phyloP scores from a whole-genome alignment of 2,797 vertebrate species.

The Pteronotus mesoamericanus region DNA sequence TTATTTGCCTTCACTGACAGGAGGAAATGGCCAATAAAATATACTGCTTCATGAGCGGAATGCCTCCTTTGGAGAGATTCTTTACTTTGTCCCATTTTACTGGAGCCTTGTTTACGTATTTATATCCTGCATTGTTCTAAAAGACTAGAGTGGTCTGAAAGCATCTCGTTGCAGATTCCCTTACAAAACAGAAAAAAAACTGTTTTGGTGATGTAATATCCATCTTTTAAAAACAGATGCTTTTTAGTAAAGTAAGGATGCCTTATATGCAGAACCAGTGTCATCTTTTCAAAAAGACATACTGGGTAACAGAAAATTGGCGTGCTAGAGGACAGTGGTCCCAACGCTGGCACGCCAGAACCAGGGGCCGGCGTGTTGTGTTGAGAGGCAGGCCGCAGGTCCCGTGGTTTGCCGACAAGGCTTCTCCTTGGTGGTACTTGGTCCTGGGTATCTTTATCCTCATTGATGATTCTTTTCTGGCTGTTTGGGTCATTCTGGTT shows the following conservation, averaged over 20 bases:
- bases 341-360: not conserved
- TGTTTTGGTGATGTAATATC: not conserved
- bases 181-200: not conserved
- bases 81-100: not conserved
- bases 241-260: constrained; percentile 4
- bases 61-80: not conserved
- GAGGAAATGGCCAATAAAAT: not conserved
- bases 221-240: not conserved
- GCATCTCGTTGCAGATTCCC: not conserved
- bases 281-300: constrained; percentile 53
- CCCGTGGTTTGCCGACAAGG: not conserved
- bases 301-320: not conserved
- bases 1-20: not conserved
- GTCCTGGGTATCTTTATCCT: not conserved
- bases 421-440: constrained; percentile 26
- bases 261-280: constrained; percentile 1
- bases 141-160: not conserved
- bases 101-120: not conserved
- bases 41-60: not conserved
- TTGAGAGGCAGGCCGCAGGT: not conserved
- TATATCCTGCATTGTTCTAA: not conserved
- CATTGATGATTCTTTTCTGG: not conserved
- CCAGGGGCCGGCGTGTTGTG: not conserved
- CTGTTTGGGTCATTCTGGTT: constrained; percentile 42
- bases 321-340: not conserved